These are phyloP conservation scores for Melolontha melolontha DNA, from an alignment of 2,888 invertebrate species.

Conservation along the genomic window DNA sequence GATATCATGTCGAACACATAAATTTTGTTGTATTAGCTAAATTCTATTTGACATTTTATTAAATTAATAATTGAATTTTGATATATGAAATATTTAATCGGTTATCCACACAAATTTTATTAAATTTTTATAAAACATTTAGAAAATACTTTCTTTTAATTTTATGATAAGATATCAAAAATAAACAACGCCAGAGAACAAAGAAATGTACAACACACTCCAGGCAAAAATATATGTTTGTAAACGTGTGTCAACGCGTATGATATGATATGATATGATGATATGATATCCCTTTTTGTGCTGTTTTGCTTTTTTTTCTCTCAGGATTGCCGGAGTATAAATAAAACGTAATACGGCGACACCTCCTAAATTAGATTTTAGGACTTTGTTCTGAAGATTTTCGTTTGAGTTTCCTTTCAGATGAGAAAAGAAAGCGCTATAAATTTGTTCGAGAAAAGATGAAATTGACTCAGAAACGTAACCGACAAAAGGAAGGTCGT, in stretches of 20 bases:
- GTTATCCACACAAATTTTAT: too few relatives aligned
- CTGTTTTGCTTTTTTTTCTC: slow-evolving; percentile 21
- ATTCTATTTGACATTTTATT: too few relatives aligned
- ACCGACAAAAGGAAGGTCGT: slow-evolving; percentile 10
- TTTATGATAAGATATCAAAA: too few relatives aligned
- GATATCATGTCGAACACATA: neutral
- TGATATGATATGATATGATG: too few relatives aligned
- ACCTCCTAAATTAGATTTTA: slow-evolving; percentile 40
- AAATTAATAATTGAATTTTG: too few relatives aligned
- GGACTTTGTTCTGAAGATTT: slow-evolving; percentile 31
- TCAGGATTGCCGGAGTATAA: slow-evolving; percentile 31
- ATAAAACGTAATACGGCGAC: slow-evolving; percentile 38
- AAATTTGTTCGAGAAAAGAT: slow-evolving; percentile 23
- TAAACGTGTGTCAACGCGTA: slow-evolving; percentile 8
- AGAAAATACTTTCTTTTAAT: too few relatives aligned
- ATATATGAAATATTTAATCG: too few relatives aligned
- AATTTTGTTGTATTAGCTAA: neutral
- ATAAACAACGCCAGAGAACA: neutral
- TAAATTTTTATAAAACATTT: too few relatives aligned
- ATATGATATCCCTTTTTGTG: slow-evolving; percentile 25
- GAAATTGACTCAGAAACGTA: slow-evolving; percentile 23
- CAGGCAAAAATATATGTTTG: slow-evolving; percentile 13
- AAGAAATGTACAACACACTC: slow-evolving; percentile 15
- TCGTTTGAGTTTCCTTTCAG: slow-evolving; percentile 18
- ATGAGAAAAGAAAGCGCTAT: slow-evolving; percentile 24